Conservation (phyloP, 2,797 vertebrate species). For the Rachycentron canadum region DNA sequence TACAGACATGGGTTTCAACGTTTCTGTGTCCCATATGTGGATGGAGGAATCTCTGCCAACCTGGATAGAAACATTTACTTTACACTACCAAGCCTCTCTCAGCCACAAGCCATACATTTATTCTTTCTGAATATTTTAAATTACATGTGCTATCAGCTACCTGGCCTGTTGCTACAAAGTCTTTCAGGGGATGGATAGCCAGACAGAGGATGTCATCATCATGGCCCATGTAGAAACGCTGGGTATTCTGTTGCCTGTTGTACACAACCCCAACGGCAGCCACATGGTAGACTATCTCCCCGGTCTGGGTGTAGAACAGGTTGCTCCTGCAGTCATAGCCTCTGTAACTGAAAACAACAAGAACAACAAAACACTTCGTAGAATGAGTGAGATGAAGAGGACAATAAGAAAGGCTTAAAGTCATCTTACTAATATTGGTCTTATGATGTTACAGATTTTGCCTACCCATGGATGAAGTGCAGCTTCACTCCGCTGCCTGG, state of each 20-base stretch:
- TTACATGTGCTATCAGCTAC: conserved; percentile 75
- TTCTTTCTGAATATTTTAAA: conserved; percentile 23
- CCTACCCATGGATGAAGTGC: conserved; percentile 98
- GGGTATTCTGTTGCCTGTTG: conserved; percentile 97
- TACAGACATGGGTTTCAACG: conserved; percentile 93
- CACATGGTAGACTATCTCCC: conserved; percentile 98
- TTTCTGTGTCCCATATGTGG: conserved; percentile 98
- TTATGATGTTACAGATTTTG: not conserved
- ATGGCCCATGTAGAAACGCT: conserved; percentile 97
- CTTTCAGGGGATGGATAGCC: conserved; percentile 96
- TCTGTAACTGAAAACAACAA: conserved; percentile 74
- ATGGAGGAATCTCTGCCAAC: conserved; percentile 96
- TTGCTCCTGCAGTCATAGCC: conserved; percentile 84
- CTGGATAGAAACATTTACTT: conserved; percentile 75
- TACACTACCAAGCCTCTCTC: not conserved
- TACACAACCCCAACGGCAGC: conserved; percentile 97
- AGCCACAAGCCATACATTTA: not conserved
- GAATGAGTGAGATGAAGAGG: not conserved
- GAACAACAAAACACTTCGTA: not conserved
- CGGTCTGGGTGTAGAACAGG: conserved; percentile 98
- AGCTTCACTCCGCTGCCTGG: conserved; percentile 93
- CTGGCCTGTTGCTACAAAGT: conserved; percentile 98
- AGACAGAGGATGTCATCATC: conserved; percentile 98
- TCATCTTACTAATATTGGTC: not conserved
- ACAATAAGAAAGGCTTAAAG: conserved; percentile 1